These are phyloP conservation scores for Condylura cristata DNA, from an alignment of 2,113 vertebrate genomes.

Conservation along the genomic window DNA sequence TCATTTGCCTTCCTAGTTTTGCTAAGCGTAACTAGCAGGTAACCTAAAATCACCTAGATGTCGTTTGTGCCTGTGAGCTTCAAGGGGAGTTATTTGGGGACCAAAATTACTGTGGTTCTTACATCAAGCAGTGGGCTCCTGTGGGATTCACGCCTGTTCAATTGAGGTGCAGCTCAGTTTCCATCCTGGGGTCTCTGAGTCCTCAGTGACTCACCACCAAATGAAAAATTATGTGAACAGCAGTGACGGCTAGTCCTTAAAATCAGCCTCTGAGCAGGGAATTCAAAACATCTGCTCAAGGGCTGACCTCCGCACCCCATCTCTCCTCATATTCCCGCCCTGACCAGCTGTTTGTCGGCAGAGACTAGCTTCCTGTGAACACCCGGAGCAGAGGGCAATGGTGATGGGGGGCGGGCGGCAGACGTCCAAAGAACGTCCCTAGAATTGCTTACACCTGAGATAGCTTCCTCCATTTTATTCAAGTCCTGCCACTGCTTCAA, in stretches of 20 bases:
- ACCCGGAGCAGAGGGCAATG: not conserved
- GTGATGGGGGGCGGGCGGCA: not conserved
- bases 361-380: conserved; percentile 9
- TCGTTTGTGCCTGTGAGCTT: not conserved
- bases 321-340: not conserved
- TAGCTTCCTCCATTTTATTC: not conserved
- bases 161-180: not conserved
- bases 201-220: conserved; percentile 12
- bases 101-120: not conserved
- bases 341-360: conserved; percentile 62
- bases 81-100: not conserved
- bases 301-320: conserved; percentile 17
- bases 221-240: conserved; percentile 22
- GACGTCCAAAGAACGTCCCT: not conserved
- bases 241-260: not conserved
- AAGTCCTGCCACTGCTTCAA: conserved; percentile 37
- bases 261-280: conserved; percentile 33
- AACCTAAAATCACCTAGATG: not conserved
- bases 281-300: conserved; percentile 71
- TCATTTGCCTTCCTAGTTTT: not conserved
- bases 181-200: not conserved
- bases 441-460: not conserved
- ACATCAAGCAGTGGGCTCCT: not conserved
- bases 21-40: not conserved
- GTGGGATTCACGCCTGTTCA: not conserved